Conservation (phyloP, 1,140 invertebrate species). For the Bombus ignitus region DNA sequence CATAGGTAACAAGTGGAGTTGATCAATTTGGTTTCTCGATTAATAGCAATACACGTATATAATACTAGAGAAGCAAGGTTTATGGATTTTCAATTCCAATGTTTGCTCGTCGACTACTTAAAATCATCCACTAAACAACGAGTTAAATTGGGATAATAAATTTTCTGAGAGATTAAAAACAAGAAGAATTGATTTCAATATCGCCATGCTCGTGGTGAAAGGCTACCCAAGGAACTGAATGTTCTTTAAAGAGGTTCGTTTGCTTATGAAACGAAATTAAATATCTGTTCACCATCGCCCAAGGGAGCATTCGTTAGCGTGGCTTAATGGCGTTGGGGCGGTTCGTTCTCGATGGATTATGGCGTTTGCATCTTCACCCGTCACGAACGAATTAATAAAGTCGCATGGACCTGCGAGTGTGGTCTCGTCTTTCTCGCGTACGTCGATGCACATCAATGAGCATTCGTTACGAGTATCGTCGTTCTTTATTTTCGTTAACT, state of each 20-base stretch:
- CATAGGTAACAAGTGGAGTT: no score
- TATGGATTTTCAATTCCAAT: background rate
- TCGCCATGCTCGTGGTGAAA: background rate
- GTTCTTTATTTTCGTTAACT: background rate
- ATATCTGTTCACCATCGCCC: slow-evolving; percentile 17
- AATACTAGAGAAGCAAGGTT: no score
- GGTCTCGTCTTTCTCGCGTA: slow-evolving; percentile 3
- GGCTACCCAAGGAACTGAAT: background rate
- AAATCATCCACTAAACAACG: background rate
- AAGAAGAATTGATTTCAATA: background rate
- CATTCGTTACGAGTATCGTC: slow-evolving; percentile 6
- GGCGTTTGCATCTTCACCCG: slow-evolving; percentile 39
- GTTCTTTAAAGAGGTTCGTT: background rate
- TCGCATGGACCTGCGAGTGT: slow-evolving; percentile 45
- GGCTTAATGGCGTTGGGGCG: slow-evolving; percentile 48
- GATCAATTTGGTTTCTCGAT: no score
- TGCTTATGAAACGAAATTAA: slow-evolving; percentile 12
- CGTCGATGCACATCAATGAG: slow-evolving; percentile 1
- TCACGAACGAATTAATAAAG: slow-evolving; percentile 66
- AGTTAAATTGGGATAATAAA: background rate
- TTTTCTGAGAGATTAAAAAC: background rate
- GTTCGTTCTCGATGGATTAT: slow-evolving; percentile 42
- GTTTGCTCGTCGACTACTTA: background rate
- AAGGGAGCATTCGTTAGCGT: slow-evolving; percentile 46
- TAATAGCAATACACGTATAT: no score